phyloP scores from a whole-genome alignment of 2,113 vertebrate species.

The Arizona elegans region DNA sequence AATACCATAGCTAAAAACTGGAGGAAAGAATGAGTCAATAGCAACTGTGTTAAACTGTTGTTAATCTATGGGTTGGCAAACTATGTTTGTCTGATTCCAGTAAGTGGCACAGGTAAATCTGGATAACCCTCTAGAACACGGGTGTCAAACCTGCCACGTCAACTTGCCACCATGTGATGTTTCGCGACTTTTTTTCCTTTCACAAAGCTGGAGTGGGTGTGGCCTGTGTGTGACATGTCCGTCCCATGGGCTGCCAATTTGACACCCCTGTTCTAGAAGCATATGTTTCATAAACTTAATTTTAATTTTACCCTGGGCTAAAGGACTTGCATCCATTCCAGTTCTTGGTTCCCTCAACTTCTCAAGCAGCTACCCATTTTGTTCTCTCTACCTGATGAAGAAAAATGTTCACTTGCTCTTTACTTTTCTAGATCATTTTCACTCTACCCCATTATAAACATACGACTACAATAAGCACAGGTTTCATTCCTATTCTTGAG shows the following conservation, averaged over 20 bases:
- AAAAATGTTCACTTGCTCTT: background rate
- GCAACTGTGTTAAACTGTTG: background rate
- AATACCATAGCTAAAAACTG: background rate
- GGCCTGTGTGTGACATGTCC: too few species aligned
- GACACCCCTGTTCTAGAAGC: too few species aligned
- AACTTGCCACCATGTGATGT: too few species aligned
- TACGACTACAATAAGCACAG: background rate
- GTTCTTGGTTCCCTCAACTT: background rate
- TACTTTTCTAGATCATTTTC: background rate
- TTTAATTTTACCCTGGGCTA: background rate
- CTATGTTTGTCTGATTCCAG: background rate
- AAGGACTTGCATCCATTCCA: background rate
- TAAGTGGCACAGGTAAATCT: background rate
- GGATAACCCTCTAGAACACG: background rate
- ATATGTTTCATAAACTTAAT: background rate
- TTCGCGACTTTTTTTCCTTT: too few species aligned
- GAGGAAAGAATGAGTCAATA: background rate
- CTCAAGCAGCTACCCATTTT: background rate
- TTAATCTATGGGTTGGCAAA: background rate
- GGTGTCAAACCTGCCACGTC: too few species aligned
- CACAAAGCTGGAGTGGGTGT: too few species aligned
- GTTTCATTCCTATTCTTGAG: background rate
- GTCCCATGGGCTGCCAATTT: too few species aligned
- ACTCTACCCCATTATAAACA: background rate
- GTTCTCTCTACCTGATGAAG: background rate